A percentile compares a stretch with the other conserved stretches of the same genome.
phyloP scores from a whole-genome alignment of 2,113 vertebrate genomes.

The Lontra canadensis region DNA sequence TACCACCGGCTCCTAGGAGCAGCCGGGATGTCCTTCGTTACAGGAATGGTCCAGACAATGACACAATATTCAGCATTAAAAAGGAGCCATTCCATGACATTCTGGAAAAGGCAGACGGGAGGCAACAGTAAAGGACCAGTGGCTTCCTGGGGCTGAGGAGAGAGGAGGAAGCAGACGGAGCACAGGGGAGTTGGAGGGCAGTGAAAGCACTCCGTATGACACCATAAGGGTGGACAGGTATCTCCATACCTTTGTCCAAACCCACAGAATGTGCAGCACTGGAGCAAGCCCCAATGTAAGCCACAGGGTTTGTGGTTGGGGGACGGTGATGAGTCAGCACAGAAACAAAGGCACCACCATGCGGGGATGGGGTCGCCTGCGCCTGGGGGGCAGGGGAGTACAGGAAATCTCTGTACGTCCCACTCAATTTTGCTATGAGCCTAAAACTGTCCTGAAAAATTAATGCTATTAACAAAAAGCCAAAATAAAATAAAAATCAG shows the following conservation, averaged over 20 bases:
- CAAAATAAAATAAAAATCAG: not conserved
- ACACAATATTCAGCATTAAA: not conserved
- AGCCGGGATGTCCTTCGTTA: accelerated
- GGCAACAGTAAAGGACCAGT: not conserved
- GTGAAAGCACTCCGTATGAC: accelerated
- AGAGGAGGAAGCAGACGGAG: accelerated
- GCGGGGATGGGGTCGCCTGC: accelerated
- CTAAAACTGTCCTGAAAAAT: not conserved
- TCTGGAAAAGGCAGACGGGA: not conserved
- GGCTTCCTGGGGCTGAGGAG: not conserved
- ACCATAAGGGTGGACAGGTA: accelerated
- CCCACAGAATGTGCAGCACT: accelerated
- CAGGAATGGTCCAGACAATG: not conserved
- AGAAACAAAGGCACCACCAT: accelerated
- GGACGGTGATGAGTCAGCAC: accelerated
- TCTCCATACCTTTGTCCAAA: accelerated
- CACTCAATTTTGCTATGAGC: not conserved
- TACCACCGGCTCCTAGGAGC: not conserved
- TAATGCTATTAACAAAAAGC: not conserved
- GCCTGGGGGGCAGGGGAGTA: accelerated
- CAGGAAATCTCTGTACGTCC: too few relatives aligned
- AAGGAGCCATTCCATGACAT: not conserved
- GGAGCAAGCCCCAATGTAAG: accelerated
- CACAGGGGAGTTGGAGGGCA: accelerated
- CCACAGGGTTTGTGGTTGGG: accelerated